phyloP scores from a whole-genome alignment of 2,797 vertebrate species.

The Poeciliopsis paucimaculata region DNA sequence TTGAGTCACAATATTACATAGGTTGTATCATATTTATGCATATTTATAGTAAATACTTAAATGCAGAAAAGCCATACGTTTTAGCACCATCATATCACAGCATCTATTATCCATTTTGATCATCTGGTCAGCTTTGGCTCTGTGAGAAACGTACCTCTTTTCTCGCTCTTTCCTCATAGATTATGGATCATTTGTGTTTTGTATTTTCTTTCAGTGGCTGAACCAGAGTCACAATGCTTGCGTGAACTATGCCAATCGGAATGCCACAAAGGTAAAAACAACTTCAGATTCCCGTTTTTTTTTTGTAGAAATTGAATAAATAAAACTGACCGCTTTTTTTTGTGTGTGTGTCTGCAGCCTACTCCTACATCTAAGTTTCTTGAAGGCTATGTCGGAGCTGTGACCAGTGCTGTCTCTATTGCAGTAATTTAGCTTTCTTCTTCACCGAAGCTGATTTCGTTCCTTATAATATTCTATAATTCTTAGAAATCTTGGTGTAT shows the following conservation, averaged over 20 bases:
- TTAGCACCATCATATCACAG: conserved; percentile 32
- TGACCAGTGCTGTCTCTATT: conserved; percentile 94
- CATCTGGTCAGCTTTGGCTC: conserved; percentile 16
- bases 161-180: neutral
- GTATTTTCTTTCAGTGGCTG: conserved; percentile 84
- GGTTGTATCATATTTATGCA: neutral
- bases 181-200: conserved; percentile 1
- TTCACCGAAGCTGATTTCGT: neutral
- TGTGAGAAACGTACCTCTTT: neutral
- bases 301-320: neutral
- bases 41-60: conserved; percentile 5
- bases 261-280: conserved; percentile 88
- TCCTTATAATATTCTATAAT: neutral
- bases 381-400: conserved; percentile 94
- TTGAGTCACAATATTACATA: neutral
- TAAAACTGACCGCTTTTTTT: neutral
- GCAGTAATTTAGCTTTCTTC: conserved; percentile 85
- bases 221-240: conserved; percentile 98
- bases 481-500: neutral
- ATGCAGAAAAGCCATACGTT: neutral
- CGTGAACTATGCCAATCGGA: conserved; percentile 97
- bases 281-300: neutral
- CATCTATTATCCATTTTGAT: conserved; percentile 46
- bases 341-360: conserved; percentile 78
- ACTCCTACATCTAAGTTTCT: conserved; percentile 93